phyloP scores from a whole-genome alignment of 2,797 vertebrate genomes.

The Coendou prehensilis region DNA sequence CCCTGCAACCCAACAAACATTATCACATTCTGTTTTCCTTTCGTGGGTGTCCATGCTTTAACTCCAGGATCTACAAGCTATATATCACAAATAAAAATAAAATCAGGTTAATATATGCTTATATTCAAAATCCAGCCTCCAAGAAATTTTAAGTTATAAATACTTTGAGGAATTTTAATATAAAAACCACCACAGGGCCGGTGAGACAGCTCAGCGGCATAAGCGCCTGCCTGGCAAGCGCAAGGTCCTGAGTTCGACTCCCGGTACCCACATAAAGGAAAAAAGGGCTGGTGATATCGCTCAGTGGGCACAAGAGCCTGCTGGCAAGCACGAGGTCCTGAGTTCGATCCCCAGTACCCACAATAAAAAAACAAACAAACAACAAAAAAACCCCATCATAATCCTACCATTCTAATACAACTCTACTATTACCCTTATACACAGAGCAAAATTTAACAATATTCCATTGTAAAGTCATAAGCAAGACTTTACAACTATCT shows the following conservation, averaged over 20 bases:
- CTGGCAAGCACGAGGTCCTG: too few relatives aligned
- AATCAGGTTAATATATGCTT: not conserved
- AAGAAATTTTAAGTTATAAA: slow-evolving; percentile 45
- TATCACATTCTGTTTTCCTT: slow-evolving; percentile 99
- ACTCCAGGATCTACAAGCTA: slow-evolving; percentile 99
- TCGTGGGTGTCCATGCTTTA: slow-evolving; percentile 99
- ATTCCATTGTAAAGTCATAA: not conserved
- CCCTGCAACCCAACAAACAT: slow-evolving; percentile 99
- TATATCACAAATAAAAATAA: slow-evolving; percentile 75
- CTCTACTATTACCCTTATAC: not conserved
- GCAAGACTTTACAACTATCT: not conserved
- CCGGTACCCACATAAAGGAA: too few relatives aligned
- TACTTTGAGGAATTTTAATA: slow-evolving; percentile 46
- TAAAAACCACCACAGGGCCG: not conserved
- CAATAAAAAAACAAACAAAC: too few relatives aligned
- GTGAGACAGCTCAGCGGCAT: too few relatives aligned
- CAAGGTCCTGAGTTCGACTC: too few relatives aligned
- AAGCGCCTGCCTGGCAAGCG: too few relatives aligned
- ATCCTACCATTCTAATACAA: slow-evolving; percentile 46
- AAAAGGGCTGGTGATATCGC: too few relatives aligned
- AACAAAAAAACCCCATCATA: not conserved
- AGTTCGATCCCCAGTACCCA: too few relatives aligned
- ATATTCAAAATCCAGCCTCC: slow-evolving; percentile 30
- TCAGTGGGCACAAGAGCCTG: too few relatives aligned
- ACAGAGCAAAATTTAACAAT: slow-evolving; percentile 66